phyloP scores from a whole-genome alignment of 2,888 invertebrate species.

The Stramonita haemastoma region DNA sequence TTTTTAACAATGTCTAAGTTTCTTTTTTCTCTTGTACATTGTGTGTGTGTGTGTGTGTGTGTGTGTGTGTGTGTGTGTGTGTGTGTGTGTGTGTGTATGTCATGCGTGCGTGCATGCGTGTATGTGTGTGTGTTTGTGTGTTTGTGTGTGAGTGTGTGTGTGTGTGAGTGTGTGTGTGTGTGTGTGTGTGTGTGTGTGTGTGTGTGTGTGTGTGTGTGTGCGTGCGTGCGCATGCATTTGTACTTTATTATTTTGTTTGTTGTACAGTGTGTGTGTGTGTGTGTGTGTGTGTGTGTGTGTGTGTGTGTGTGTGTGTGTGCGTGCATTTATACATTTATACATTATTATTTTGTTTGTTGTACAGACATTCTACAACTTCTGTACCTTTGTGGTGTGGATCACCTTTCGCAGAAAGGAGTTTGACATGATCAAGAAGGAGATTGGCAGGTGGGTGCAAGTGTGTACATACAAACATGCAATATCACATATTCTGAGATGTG shows the following conservation, averaged over 20 bases:
- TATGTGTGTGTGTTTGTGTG: background rate
- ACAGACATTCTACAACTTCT: constrained; percentile 75
- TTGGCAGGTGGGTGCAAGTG: constrained; percentile 67
- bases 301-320: background rate
- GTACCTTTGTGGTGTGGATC: constrained; percentile 76
- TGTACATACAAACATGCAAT: background rate
- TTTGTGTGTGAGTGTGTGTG: background rate
- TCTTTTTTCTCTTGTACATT: too few relatives aligned
- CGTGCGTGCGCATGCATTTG: background rate
- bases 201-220: constrained; percentile 4
- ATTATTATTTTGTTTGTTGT: constrained; percentile 47
- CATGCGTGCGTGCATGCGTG: background rate
- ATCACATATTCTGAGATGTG: background rate
- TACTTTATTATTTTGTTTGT: background rate
- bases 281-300: background rate
- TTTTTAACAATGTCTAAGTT: background rate
- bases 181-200: background rate
- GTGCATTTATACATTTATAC: background rate
- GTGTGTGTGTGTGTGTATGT: background rate
- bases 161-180: background rate
- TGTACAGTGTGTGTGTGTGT: background rate
- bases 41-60: constrained; percentile 19
- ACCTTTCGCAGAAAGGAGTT: constrained; percentile 74
- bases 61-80: constrained; percentile 5
- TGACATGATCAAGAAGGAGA: constrained; percentile 73